Base-by-base conservation (phyloP, 2,888 invertebrate species). In the Troilus luridus region DNA sequence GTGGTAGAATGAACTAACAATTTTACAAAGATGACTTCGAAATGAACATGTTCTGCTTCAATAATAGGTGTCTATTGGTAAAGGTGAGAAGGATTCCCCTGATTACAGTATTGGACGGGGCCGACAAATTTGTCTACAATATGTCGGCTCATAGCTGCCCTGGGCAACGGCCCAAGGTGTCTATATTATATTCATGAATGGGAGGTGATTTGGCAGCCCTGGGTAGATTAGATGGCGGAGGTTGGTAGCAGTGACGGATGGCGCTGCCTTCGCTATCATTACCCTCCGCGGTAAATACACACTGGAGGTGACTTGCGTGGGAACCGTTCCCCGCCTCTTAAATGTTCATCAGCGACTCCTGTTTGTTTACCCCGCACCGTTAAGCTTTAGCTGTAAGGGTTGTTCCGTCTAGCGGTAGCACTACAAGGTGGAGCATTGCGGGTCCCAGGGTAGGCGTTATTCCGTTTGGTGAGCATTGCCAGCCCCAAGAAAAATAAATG, bases 161-260 rank as follows among this genome's bases (percentile, higher is more conserved):
- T 77, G 54, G 81, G 54, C 41, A 1, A 19, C 17, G 41, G 41
- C 77, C 81, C n/a, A 2, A 85, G 72, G 72, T 77, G 17, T 77
- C 72, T 77, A 85, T 85, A 85, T 85, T 85, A 85, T 85, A 85
- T 85, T 85, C 85, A 85, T 85, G 56, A 54, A 54, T 54, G 85
- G 41, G 21, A 56, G 58, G 85, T 54, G 41, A 85, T 54, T 85
- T 56, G 56, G 85, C 72, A 77, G 85, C 85, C 11, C 56, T 14
- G 54, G 54, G n/a, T 54, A 54, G 85, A 85, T 85, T 85, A 85
- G 85, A 56, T 21, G n/a, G 14, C 81, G 6, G n/a, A 77, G 56
- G 56, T 41, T 11, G 85, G 56, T 41, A 54, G 81, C 9, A 81
- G 81, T 85, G 85, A 85, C 85, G 85, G 85, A 85, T 85, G 85